These are phyloP conservation scores for Monopis laevigella DNA, from an alignment of 2,888 invertebrate species.

Conservation along the genomic window DNA sequence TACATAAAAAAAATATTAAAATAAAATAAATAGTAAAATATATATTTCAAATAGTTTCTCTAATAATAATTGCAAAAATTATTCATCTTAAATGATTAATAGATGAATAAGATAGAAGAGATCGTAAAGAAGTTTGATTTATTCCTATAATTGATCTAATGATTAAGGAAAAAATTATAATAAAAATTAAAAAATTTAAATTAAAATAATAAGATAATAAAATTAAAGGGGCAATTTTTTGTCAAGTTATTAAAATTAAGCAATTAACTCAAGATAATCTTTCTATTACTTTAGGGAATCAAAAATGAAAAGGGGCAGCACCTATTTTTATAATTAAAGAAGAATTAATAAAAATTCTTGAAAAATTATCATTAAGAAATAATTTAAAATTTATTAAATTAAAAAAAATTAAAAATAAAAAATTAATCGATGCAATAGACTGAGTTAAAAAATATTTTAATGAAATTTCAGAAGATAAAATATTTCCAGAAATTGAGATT, in stretches of 20 bases:
- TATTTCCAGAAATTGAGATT: conserved; percentile 57
- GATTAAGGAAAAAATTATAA: conserved; percentile 50
- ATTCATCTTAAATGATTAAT: conserved; percentile 72
- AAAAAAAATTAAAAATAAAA: conserved; percentile 56
- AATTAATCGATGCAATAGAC: conserved; percentile 65
- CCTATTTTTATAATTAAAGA: conserved; percentile 66
- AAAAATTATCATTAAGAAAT: conserved; percentile 33
- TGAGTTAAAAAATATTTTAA: conserved; percentile 70
- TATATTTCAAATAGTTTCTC: conserved; percentile 50
- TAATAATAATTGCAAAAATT: conserved; percentile 47
- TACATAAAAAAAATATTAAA: conserved; percentile 48
- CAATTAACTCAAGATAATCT: conserved; percentile 65
- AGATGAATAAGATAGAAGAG: conserved; percentile 70
- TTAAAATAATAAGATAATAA: conserved; percentile 55
- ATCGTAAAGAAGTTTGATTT: conserved; percentile 64
- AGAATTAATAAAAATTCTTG: conserved; percentile 40
- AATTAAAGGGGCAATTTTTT: conserved; percentile 72
- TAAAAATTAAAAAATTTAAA: conserved; percentile 43
- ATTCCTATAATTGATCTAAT: conserved; percentile 61
- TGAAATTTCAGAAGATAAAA: conserved; percentile 59
- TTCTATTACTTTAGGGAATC: conserved; percentile 69
- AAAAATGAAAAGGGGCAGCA: conserved; percentile 66
- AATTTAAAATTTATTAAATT: conserved; percentile 41
- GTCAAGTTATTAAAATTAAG: conserved; percentile 68
- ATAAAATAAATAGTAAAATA: conserved; percentile 55